Conservation (phyloP, 1,140 invertebrate genomes). For the Microplitis mediator region DNA sequence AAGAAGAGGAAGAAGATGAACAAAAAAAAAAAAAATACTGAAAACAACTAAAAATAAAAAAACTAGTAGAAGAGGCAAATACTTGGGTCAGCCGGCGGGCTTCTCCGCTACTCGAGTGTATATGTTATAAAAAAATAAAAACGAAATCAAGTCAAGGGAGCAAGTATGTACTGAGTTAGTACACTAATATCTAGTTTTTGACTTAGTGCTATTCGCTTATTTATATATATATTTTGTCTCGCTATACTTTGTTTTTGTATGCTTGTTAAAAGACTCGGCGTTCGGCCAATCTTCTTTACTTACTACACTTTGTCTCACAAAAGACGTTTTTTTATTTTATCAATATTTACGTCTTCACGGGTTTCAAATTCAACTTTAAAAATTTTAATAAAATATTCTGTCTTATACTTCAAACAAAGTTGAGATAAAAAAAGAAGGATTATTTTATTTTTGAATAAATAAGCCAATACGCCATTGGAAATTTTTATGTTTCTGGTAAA, state of each 20-base stretch:
- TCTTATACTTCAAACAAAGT: too few relatives aligned
- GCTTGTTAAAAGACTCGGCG: slow-evolving; percentile 4
- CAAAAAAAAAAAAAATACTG: neutral
- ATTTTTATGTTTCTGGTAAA: too few relatives aligned
- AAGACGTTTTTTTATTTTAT: too few relatives aligned
- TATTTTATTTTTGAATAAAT: too few relatives aligned
- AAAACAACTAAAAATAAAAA: neutral
- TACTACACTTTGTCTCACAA: too few relatives aligned
- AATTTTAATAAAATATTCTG: too few relatives aligned
- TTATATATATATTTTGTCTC: neutral
- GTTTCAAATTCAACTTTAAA: too few relatives aligned
- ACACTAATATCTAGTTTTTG: too few relatives aligned
- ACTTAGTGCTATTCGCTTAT: neutral
- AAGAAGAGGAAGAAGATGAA: slow-evolving; percentile 2
- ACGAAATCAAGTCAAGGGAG: neutral
- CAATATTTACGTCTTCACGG: too few relatives aligned
- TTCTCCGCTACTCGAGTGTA: neutral
- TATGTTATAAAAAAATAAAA: neutral
- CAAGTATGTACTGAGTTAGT: too few relatives aligned
- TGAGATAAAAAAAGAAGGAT: too few relatives aligned
- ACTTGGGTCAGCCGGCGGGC: neutral
- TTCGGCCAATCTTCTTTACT: neutral
- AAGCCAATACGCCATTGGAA: too few relatives aligned
- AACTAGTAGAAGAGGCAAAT: slow-evolving; percentile 3
- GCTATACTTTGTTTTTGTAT: neutral